phyloP scores from a whole-genome alignment of 1,140 invertebrate genomes.

The Aricia agestis region DNA sequence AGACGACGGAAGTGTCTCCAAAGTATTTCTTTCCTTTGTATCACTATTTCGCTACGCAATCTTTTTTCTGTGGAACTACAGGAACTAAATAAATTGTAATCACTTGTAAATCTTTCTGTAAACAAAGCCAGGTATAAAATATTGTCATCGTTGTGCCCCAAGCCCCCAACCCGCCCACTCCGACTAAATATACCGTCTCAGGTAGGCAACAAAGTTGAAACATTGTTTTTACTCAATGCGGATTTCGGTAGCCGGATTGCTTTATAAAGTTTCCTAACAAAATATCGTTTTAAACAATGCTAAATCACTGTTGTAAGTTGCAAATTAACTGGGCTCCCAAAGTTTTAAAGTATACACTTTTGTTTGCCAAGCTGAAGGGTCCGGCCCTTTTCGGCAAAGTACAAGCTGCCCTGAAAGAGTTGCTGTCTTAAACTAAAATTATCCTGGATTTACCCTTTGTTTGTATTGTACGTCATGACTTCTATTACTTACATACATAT shows the following conservation, averaged over 20 bases:
- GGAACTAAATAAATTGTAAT: constrained; percentile 6
- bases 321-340: no score
- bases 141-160: constrained; percentile 51
- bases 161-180: constrained; percentile 57
- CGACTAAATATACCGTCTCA: constrained; percentile 58
- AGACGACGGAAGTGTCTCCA: constrained; percentile 16
- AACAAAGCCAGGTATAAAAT: constrained; percentile 66
- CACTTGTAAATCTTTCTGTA: constrained; percentile 45
- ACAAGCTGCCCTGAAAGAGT: neutral
- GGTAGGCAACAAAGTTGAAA: constrained; percentile 58
- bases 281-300: constrained; percentile 44
- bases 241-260: constrained; percentile 51
- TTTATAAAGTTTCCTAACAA: constrained; percentile 51
- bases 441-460: neutral
- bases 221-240: constrained; percentile 62
- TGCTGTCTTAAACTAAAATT: neutral
- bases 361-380: neutral
- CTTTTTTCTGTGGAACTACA: constrained; percentile 9
- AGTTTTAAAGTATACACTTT: neutral
- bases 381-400: neutral
- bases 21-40: constrained; percentile 14
- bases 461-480: neutral
- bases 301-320: neutral
- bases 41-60: constrained; percentile 20
- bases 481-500: neutral